Percentiles rank a stretch among this genome's conserved stretches.
Conservation (phyloP, 2,888 invertebrate species). For the Cryptocephalus moraei region DNA sequence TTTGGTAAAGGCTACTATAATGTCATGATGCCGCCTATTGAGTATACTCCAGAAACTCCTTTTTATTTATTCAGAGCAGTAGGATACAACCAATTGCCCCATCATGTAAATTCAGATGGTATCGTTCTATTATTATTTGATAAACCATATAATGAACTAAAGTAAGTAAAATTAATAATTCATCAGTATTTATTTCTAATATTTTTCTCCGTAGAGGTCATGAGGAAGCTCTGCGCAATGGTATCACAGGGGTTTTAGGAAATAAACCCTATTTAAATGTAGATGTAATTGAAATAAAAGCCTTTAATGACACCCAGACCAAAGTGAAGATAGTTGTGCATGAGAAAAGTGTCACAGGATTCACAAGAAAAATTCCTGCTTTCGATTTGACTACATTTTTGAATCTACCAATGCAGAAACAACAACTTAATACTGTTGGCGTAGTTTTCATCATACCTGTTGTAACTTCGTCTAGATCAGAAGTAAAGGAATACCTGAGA, state of each 20-base stretch:
- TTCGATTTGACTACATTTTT: too few relatives aligned
- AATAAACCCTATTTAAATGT: constrained; percentile 77
- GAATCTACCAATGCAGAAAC: constrained; percentile 58
- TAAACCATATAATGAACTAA: constrained; percentile 70
- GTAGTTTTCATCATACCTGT: constrained; percentile 62
- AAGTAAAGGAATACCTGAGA: constrained; percentile 79
- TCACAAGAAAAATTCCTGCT: too few relatives aligned
- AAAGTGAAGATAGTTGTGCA: too few relatives aligned
- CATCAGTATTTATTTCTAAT: not conserved
- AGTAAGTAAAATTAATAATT: constrained; percentile 39
- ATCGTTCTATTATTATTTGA: constrained; percentile 77
- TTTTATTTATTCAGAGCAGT: constrained; percentile 92
- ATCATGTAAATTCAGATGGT: constrained; percentile 83
- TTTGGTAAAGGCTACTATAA: constrained; percentile 76
- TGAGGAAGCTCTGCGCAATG: constrained; percentile 58
- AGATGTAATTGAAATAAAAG: constrained; percentile 66
- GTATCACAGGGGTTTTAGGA: constrained; percentile 62
- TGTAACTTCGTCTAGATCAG: constrained; percentile 65
- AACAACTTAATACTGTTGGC: constrained; percentile 62
- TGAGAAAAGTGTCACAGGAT: too few relatives aligned
- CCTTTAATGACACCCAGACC: constrained; percentile 67
- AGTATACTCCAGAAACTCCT: constrained; percentile 80
- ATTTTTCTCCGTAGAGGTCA: constrained; percentile 44
- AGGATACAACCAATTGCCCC: constrained; percentile 81
- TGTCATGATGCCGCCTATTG: constrained; percentile 65